Conservation (phyloP, 35 echinoderm and acorn worm species). For the Ptychodera flava region DNA sequence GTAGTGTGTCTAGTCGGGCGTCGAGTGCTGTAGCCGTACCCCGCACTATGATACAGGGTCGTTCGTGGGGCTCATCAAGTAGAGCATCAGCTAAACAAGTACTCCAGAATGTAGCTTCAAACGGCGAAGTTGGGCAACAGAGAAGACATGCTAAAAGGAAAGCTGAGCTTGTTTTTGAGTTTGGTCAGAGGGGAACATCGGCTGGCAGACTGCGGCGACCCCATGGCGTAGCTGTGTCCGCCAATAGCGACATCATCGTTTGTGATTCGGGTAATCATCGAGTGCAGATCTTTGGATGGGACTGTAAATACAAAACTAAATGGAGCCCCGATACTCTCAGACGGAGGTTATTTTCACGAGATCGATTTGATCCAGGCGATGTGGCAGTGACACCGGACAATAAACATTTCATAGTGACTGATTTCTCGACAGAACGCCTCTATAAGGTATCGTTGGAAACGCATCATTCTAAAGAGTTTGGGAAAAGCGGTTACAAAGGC, state of each 20-base stretch:
- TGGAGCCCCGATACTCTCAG: background rate
- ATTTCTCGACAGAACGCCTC: background rate
- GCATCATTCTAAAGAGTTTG: background rate
- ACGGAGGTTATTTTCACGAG: background rate
- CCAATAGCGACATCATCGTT: background rate
- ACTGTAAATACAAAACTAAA: background rate
- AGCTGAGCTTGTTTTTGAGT: background rate
- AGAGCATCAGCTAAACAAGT: background rate
- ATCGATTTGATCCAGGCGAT: background rate
- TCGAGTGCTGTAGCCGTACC: background rate
- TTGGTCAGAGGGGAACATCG: background rate
- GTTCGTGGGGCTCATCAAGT: background rate
- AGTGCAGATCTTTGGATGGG: background rate
- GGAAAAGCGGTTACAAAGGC: background rate
- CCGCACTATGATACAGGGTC: background rate
- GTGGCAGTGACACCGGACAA: background rate
- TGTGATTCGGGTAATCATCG: background rate
- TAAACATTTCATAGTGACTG: background rate
- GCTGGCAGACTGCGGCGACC: background rate
- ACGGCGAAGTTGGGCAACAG: background rate
- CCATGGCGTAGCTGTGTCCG: background rate
- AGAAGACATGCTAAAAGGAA: background rate
- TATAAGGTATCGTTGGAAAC: background rate
- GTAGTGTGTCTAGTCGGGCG: background rate
- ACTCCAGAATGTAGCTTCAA: background rate